phyloP scores from a whole-genome alignment of 2,888 invertebrate species.

The Reticulitermes lucifugus region DNA sequence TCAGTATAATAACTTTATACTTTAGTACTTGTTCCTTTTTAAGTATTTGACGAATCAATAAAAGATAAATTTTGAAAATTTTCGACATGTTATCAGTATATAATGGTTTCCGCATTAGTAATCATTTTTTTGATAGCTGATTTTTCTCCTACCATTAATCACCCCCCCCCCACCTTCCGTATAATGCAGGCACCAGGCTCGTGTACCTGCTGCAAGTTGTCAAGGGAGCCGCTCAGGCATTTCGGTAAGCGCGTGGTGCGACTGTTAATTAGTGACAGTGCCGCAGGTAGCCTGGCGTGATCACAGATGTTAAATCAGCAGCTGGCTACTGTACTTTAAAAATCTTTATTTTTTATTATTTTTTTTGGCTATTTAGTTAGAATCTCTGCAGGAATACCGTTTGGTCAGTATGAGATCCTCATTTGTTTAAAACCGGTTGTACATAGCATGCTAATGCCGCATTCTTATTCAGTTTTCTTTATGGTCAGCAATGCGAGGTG shows the following conservation, averaged over 20 bases:
- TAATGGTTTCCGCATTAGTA: not conserved
- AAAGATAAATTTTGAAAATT: not conserved
- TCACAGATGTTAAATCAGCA: not conserved
- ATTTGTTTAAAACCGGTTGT: not conserved
- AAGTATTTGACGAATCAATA: too few species aligned
- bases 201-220: slow-evolving; percentile 4
- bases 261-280: slow-evolving; percentile 26
- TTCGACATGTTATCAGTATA: not conserved
- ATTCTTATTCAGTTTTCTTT: not conserved
- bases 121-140: not conserved
- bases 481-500: not conserved
- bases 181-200: not conserved
- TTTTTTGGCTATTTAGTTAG: not conserved
- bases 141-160: not conserved
- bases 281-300: slow-evolving; percentile 7
- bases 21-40: too few species aligned
- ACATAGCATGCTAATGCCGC: not conserved
- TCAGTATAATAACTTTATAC: too few species aligned
- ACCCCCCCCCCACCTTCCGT: not conserved
- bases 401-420: not conserved
- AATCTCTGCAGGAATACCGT: not conserved
- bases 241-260: not conserved
- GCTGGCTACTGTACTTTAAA: slow-evolving; percentile 5
- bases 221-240: not conserved
- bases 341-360: not conserved